phyloP scores from a whole-genome alignment of 2,888 invertebrate genomes.

The Amaurobius ferox region DNA sequence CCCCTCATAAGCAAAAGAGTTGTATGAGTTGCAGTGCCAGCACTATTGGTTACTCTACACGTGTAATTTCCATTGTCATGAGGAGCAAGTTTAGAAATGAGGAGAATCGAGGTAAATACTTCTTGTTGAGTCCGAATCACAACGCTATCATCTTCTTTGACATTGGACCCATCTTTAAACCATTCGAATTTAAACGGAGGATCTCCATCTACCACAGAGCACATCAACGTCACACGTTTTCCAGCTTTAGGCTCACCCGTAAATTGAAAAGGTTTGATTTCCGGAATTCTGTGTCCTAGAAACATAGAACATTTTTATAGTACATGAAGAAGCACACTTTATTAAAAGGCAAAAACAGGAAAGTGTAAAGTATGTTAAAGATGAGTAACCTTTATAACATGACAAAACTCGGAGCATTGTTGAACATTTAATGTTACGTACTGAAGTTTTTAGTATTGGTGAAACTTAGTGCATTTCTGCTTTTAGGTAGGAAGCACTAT shows the following conservation, averaged over 20 bases:
- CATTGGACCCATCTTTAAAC: constrained; percentile 52
- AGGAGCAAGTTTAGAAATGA: constrained; percentile 16
- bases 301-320: too few relatives aligned
- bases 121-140: not conserved
- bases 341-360: too few relatives aligned
- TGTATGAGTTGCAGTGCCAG: constrained; percentile 32
- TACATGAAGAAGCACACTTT: too few relatives aligned
- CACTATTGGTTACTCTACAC: constrained; percentile 43
- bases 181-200: constrained; percentile 68
- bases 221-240: constrained; percentile 20
- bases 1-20: constrained; percentile 35
- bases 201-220: constrained; percentile 62
- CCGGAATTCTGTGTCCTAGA: constrained; percentile 3
- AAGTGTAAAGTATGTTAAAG: too few relatives aligned
- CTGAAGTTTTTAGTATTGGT: too few relatives aligned
- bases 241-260: constrained; percentile 9
- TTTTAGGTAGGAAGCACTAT: too few relatives aligned
- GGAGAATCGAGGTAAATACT: not conserved
- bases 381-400: too few relatives aligned
- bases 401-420: too few relatives aligned
- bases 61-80: constrained; percentile 63
- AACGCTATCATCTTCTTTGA: not conserved
- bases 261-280: constrained; percentile 33
- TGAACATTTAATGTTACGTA: too few relatives aligned
- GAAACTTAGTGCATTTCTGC: too few relatives aligned